Evolutionary conservation across 2,888 invertebrate genomes (phyloP).

Genomic region (Agrotis segetum): DNA sequence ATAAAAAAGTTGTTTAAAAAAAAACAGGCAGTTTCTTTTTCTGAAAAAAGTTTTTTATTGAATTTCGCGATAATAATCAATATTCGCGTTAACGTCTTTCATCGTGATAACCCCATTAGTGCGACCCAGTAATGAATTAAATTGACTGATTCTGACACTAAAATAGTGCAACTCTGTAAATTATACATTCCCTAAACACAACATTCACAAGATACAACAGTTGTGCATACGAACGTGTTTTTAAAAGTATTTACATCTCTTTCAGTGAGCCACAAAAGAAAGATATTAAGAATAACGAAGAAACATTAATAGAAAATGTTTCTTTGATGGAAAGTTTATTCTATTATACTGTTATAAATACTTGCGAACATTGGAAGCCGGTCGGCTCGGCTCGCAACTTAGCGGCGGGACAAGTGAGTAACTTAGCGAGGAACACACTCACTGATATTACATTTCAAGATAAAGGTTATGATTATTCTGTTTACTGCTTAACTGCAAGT

Average conservation of each 20-base stretch:
- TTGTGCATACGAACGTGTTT: not conserved
- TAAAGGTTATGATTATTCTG: too few relatives aligned
- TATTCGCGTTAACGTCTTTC: too few relatives aligned
- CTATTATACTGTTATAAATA: conserved; percentile 23
- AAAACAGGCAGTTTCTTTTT: too few relatives aligned
- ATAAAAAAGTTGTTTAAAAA: too few relatives aligned
- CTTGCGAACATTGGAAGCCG: conserved; percentile 17
- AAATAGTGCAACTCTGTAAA: not conserved
- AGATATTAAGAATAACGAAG: conserved; percentile 2
- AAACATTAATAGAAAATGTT: conserved; percentile 31
- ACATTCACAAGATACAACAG: too few relatives aligned
- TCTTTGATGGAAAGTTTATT: conserved; percentile 34
- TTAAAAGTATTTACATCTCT: not conserved
- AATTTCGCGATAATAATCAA: too few relatives aligned
- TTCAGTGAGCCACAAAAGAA: not conserved
- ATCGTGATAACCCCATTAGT: too few relatives aligned
- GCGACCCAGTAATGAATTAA: not conserved
- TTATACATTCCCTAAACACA: too few relatives aligned
- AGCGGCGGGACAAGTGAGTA: not conserved
- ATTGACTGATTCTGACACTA: not conserved
- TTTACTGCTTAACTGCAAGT: too few relatives aligned
- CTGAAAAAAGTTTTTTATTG: too few relatives aligned
- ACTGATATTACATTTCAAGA: too few relatives aligned
- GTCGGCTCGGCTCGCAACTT: conserved; percentile 1
- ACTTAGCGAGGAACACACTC: not conserved